Evolutionary conservation across 1,140 invertebrate species (phyloP), one percentile per base, ranked within the genome.

Genomic region (Triops longicaudatus): DNA sequence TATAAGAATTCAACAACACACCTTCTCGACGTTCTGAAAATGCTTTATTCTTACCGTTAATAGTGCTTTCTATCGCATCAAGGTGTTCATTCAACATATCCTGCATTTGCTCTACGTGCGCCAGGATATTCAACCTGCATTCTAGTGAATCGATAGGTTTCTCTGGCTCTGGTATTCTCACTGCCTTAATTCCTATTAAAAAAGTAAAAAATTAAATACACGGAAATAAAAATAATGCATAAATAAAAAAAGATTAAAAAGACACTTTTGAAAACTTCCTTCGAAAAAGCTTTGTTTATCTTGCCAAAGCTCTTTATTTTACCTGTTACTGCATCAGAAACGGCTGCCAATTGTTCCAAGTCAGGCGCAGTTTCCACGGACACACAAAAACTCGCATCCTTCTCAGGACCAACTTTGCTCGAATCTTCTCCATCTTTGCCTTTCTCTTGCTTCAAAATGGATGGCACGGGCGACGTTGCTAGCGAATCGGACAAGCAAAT

Each of bases 101-200:
- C 82, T 94, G 91, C 81, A 89, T 89, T 80, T 91, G 87, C 79
- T 90, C 88, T 43, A 96, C 89, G 81, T 95, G 92, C 31, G 91
- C 88, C 73, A 95, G 84, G 26, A 96, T 85, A 81, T 91, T 89
- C 79, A 91, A 86, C 77, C 91, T 88, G 82, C 93, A 95, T 82
- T 92, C 91, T 50, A 87, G 84, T 41, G 89, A 88, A 84, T 94
- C 91, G 77, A 94, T 94, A 1, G 91, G 88, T 12, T 91, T 91
- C 84, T 94, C 92, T 0, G 92, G 91, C 84, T 92, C 88, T 17
- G 92, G 92, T 78, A 88, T 86, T 77, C 84, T 83, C 12, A 86
- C 84, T 26, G 75, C 72, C 73, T 74, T 73, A 37, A 78, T 77
- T 72, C 28, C 50, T 63, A 63, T 17, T 14, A 22, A 6, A 63